Base-by-base conservation (phyloP, 1,140 invertebrate genomes). In the Ooceraea biroi region DNA sequence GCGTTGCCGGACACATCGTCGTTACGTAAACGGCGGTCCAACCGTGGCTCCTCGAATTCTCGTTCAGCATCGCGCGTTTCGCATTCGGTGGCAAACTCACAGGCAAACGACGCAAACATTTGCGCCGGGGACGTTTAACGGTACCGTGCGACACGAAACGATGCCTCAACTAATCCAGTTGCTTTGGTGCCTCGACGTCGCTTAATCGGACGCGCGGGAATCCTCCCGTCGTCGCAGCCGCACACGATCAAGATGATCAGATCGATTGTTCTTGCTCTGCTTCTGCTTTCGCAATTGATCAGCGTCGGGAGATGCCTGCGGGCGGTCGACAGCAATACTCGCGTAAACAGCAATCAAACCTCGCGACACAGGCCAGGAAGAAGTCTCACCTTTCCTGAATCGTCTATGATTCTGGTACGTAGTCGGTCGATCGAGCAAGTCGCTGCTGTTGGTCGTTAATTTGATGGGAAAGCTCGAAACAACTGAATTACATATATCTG, bases 351-450 rank as follows among this genome's bases (percentile, higher is more conserved):
- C 25, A 50, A 77, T 19, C 65, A 36, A 22, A 66, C 46, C 22
- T 80, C 65, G n/a, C 44, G 30, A 17, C 61, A 50, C 44, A 44
- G 22, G 52, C 55, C 60, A 58, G 36, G 25, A 58, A 92, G 92
- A 61, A 89, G 82, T 41, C 90, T 94, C 11, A 65, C 89, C 66
- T 94, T 91, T 87, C 93, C 91, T 8, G 61, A 78, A 2, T 50
- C 88, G 1, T 88, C 91, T 3, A 91, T 82, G 25, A 74, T 94
- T 55, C 77, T 94, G 91, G 94, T 94, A 90, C 72, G 87, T 88
- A 85, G 30, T 52, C 58, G 48, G 0, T 65, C 14, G 11, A 61
- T 82, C 22, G 72, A 74, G 19, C 27, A 77, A 65, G 41, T 66
- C 52, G 41, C 22, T 50, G 14, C n/a, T 14, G 5, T 4, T 41